phyloP scores from a whole-genome alignment of 2,113 vertebrate genomes.

The Eulacestoma nigropectus region DNA sequence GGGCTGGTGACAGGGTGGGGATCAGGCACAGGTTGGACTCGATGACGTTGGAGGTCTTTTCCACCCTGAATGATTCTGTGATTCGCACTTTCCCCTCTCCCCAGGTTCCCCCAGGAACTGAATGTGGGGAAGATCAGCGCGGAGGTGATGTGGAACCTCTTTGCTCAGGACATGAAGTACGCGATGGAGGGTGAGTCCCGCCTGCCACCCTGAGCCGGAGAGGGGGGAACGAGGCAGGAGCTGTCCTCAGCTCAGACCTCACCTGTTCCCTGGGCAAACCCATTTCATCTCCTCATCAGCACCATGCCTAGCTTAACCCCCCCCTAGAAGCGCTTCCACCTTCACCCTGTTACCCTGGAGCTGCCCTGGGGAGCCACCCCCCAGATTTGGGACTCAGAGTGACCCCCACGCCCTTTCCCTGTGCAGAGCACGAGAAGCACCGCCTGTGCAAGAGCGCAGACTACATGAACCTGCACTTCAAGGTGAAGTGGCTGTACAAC shows the following conservation, averaged over 20 bases:
- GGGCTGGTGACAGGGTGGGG: not conserved
- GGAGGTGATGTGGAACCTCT: conserved; percentile 99
- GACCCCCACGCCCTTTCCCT: not conserved
- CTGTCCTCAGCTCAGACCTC: not conserved
- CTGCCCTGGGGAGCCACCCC: not conserved
- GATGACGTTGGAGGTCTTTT: not conserved
- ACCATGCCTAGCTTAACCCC: not conserved
- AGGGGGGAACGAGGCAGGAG: not conserved
- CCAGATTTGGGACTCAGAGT: not conserved
- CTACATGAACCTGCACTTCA: conserved; percentile 99
- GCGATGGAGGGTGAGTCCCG: conserved; percentile 92
- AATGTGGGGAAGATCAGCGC: conserved; percentile 98
- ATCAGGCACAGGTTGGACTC: not conserved
- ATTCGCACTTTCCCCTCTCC: rapidly evolving
- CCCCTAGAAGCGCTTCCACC: not conserved
- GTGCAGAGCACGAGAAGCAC: conserved; percentile 92
- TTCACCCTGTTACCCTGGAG: not conserved
- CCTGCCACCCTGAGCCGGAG: rapidly evolving
- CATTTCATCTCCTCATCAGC: not conserved
- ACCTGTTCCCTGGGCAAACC: not conserved
- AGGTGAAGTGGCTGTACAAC: conserved; percentile 98
- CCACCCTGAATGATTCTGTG: not conserved
- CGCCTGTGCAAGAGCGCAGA: conserved; percentile 96
- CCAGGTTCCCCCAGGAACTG: conserved; percentile 90
- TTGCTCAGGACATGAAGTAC: conserved; percentile 99